These are phyloP conservation scores for Gorsachius goisagi DNA, from an alignment of 2,113 vertebrate species.

Conservation along the genomic window DNA sequence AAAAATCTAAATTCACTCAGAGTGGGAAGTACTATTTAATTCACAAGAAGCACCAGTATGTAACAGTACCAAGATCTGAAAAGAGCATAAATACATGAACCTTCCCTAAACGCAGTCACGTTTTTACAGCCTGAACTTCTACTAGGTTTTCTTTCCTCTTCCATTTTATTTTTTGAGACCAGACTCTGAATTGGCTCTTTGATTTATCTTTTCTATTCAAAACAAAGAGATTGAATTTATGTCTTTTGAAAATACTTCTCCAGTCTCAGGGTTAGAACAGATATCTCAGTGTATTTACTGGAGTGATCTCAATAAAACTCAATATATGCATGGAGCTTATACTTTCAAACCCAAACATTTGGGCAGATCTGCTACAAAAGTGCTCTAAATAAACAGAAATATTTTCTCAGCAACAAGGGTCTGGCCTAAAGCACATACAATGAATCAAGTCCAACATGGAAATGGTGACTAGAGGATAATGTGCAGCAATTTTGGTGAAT, in stretches of 20 bases:
- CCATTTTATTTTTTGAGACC: background rate
- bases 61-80: background rate
- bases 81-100: background rate
- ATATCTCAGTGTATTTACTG: background rate
- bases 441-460: background rate
- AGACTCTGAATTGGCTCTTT: background rate
- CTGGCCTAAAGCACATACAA: background rate
- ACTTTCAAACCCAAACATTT: background rate
- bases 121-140: background rate
- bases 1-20: background rate
- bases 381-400: background rate
- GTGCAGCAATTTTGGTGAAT: background rate
- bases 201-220: background rate
- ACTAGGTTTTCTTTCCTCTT: background rate
- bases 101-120: background rate
- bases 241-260: background rate
- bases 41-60: background rate
- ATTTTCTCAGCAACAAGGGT: background rate
- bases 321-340: background rate
- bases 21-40: background rate
- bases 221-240: background rate
- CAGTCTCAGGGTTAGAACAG: background rate
- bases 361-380: background rate
- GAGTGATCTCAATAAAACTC: background rate
- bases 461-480: background rate